Conservation (phyloP, 1,140 invertebrate species). For the Drosophila sulfurigaster region DNA sequence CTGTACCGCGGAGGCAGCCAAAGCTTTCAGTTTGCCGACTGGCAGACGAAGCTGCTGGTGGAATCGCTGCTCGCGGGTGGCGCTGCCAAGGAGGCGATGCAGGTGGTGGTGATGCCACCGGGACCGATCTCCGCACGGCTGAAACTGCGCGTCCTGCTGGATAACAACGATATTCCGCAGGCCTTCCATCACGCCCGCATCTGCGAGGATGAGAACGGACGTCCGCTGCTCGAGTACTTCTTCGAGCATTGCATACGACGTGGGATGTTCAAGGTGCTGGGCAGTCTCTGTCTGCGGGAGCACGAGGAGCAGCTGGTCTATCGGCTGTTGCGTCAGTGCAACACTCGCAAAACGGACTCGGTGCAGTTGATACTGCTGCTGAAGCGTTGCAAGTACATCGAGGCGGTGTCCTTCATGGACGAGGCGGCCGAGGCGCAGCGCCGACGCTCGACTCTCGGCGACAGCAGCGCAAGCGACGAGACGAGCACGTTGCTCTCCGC, state of each 20-base stretch:
- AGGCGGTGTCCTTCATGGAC: slow-evolving; percentile 77
- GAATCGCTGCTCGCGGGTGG: slow-evolving; percentile 53
- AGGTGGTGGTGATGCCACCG: slow-evolving; percentile 46
- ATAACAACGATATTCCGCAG: slow-evolving; percentile 64
- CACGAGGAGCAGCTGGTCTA: slow-evolving; percentile 65
- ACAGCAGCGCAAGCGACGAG: background rate
- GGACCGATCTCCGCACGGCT: slow-evolving; percentile 41
- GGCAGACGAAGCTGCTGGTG: slow-evolving; percentile 84
- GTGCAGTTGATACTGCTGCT: slow-evolving; percentile 75
- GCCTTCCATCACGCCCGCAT: slow-evolving; percentile 75
- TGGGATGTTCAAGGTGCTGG: slow-evolving; percentile 58
- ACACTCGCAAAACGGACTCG: slow-evolving; percentile 52
- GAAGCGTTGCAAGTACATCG: slow-evolving; percentile 77
- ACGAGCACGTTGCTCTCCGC: slow-evolving; percentile 59
- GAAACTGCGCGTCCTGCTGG: slow-evolving; percentile 62
- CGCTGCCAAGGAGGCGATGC: slow-evolving; percentile 50
- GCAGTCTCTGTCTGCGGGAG: slow-evolving; percentile 62
- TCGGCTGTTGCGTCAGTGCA: slow-evolving; percentile 50
- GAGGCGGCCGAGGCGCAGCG: slow-evolving; percentile 48
- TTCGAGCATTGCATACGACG: slow-evolving; percentile 59
- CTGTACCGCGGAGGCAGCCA: slow-evolving; percentile 79
- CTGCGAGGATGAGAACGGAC: slow-evolving; percentile 45
- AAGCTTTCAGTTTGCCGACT: slow-evolving; percentile 84
- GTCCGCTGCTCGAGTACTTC: slow-evolving; percentile 67
- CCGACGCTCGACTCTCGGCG: background rate